Conservation (phyloP, 2,797 vertebrate species). For the Anisognathus igniventris region DNA sequence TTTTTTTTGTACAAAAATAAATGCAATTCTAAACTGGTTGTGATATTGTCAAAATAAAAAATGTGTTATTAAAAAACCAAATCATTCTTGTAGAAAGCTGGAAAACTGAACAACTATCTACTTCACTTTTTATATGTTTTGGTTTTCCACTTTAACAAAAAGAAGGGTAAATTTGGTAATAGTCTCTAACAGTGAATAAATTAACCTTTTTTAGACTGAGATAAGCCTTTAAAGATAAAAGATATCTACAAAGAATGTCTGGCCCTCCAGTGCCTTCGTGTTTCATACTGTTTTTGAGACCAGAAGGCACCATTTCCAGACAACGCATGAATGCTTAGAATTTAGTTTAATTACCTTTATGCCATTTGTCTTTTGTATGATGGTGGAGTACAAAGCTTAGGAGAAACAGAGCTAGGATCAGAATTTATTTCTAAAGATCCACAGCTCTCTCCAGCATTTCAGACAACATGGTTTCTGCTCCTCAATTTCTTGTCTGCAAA, state of each 20-base stretch:
- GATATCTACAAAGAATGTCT: background rate
- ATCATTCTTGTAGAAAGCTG: background rate
- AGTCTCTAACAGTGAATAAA: background rate
- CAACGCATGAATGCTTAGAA: background rate
- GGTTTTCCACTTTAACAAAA: background rate
- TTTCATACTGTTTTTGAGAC: background rate
- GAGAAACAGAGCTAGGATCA: background rate
- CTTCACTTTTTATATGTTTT: background rate
- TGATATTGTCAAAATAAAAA: background rate
- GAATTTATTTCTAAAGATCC: background rate
- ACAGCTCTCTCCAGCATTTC: background rate
- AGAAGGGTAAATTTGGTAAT: background rate
- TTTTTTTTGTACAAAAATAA: background rate
- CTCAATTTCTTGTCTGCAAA: background rate
- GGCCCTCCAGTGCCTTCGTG: accelerated
- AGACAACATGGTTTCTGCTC: background rate
- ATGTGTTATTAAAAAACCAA: background rate
- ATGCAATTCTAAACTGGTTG: background rate
- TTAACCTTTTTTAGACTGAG: background rate
- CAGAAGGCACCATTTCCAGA: background rate
- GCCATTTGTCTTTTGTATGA: background rate
- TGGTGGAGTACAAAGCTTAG: background rate
- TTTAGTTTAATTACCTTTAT: background rate
- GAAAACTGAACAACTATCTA: background rate
- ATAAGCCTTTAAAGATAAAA: background rate